A percentile compares a stretch with the other conserved stretches of the same genome.
These are phyloP conservation scores for Chloebia gouldiae DNA, from an alignment of 2,113 vertebrate genomes.

Conservation along the genomic window DNA sequence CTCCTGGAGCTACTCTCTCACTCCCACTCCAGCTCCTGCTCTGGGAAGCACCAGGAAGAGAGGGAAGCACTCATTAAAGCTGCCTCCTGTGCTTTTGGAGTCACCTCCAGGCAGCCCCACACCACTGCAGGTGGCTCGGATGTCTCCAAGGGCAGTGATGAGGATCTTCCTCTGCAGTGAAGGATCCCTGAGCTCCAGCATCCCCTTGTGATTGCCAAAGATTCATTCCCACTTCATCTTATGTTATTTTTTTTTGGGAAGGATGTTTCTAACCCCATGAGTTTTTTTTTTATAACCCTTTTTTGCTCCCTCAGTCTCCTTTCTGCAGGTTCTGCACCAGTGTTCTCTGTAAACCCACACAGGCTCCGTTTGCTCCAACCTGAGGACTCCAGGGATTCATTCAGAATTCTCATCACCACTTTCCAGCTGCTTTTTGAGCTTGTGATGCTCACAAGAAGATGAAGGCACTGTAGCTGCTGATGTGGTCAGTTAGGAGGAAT, in stretches of 20 bases:
- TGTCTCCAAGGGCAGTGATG: background rate
- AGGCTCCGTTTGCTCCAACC: background rate
- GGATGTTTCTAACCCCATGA: background rate
- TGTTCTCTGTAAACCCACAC: background rate
- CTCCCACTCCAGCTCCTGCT: background rate
- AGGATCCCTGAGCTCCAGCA: background rate
- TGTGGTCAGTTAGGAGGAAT: background rate
- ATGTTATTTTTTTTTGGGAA: fast-evolving
- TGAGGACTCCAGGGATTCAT: background rate
- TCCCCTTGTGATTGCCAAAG: background rate
- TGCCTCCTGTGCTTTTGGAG: background rate
- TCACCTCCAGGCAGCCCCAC: background rate
- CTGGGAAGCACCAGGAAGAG: background rate
- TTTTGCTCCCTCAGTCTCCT: background rate
- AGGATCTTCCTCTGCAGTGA: background rate
- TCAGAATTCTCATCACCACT: background rate
- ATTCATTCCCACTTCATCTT: background rate
- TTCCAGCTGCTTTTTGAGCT: background rate
- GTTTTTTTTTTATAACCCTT: background rate
- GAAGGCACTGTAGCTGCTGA: background rate
- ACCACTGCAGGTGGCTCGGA: background rate
- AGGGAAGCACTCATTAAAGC: background rate
- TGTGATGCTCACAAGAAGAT: background rate
- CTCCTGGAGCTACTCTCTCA: background rate
- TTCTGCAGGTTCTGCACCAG: background rate